Evolutionary conservation across 35 echinoderm and acorn worm genomes (phyloP), one percentile per base, ranked within the genome.

Genomic region (Apostichopus parvimensis): DNA sequence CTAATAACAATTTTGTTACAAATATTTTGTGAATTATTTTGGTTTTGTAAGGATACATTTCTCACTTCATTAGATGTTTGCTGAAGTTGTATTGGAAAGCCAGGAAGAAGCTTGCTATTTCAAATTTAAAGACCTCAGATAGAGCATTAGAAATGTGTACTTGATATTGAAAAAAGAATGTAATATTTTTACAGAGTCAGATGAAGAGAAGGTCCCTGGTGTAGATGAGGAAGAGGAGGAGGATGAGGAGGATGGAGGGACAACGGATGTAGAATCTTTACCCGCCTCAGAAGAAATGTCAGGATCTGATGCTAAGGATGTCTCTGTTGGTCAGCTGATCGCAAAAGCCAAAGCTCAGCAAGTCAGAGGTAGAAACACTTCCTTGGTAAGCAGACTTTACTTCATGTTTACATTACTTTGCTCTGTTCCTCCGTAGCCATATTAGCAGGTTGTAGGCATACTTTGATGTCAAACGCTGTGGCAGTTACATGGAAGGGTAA

Each of bases 261-360:
- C 34, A 45, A 45, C 34, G 2, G 34, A 45, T 45, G 3, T 94
- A 1, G 91, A 91, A 18, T 86, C 87, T 26, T 91, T 61, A 92
- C 59, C 70, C 8, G 90, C 18, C 70, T 61, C 85, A 25, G 85
- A 60, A 22, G 91, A 79, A 53, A 91, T 87, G 24, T 91, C 95
- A 56, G 91, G 94, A 17, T 93, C 93, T 2, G 93, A 91, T 10
- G 52, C 77, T 15, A 85, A 93, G 61, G 79, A 82, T 54, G 76
- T 94, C 12, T 94, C 89, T 8, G 87, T 95, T 12, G 90, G 90
- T 25, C 92, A 98, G 25, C 77, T 98, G 73, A 92, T 98, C 52
- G 77, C 89, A 24, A 98, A 92, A 68, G 93, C 96, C 17, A 94
- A 95, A 77, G 86, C 86, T 82, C 79, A 82, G 54, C 59, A 86